Conservation (phyloP, 1,140 invertebrate species). For the Pogonognathellus flavescens region DNA sequence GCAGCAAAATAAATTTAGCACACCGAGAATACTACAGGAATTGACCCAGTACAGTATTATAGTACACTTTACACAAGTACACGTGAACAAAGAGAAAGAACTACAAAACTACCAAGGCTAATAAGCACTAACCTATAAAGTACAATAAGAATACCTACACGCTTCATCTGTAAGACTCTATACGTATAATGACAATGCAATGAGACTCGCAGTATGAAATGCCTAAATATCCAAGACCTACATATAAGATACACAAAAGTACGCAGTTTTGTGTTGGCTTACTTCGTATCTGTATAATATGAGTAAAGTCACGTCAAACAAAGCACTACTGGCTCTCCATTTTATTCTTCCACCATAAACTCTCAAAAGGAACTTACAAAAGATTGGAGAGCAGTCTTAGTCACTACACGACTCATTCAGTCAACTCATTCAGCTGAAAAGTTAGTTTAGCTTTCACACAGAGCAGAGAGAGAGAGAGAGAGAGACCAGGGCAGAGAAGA, state of each 20-base stretch:
- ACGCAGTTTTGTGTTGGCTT: not conserved
- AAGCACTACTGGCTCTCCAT: not conserved
- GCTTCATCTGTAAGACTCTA: not conserved
- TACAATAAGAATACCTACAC: not conserved
- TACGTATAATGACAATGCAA: not conserved
- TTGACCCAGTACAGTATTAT: too few species aligned
- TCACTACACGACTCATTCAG: constrained; percentile 19
- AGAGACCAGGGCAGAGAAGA: not conserved
- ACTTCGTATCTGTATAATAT: not conserved
- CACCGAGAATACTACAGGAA: too few species aligned
- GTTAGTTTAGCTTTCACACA: constrained; percentile 36
- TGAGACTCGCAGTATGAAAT: too few species aligned
- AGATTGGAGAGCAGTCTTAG: not conserved
- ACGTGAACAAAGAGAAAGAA: too few species aligned
- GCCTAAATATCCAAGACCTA: too few species aligned
- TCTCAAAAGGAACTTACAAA: constrained; percentile 1
- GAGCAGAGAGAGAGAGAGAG: constrained; percentile 16
- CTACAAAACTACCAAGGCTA: too few species aligned
- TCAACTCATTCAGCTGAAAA: constrained; percentile 40
- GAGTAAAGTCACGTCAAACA: not conserved
- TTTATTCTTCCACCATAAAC: not conserved
- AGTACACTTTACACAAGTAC: too few species aligned
- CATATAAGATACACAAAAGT: constrained; percentile 16
- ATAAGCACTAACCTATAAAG: not conserved
- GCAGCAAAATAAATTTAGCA: too few species aligned